A percentile compares a stretch with the other conserved stretches of the same genome.
Evolutionary conservation across 35 echinoderm and acorn worm species (phyloP).

Genomic region (Ptychodera flava): DNA sequence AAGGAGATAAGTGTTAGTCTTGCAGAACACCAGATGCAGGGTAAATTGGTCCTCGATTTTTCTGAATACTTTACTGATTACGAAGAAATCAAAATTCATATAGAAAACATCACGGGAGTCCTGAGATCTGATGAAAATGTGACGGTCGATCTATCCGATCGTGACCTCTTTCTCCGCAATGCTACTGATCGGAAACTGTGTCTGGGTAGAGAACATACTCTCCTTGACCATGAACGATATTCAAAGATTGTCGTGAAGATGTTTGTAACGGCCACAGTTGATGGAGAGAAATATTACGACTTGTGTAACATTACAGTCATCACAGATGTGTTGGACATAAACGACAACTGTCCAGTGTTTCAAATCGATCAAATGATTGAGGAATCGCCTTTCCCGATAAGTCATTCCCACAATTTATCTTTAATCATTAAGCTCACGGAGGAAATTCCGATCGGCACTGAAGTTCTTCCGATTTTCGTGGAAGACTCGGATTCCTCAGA

Average conservation of each 20-base stretch:
- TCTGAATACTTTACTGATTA: neutral
- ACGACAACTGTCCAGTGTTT: neutral
- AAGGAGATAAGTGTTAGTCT: neutral
- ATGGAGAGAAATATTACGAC: neutral
- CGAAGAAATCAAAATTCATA: neutral
- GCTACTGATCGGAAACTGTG: neutral
- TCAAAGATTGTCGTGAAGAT: neutral
- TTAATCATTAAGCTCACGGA: neutral
- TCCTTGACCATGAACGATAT: neutral
- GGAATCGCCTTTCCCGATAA: neutral
- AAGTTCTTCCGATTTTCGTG: neutral
- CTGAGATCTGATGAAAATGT: neutral
- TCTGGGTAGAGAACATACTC: neutral
- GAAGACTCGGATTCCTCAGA: neutral
- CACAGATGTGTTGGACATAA: neutral
- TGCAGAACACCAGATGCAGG: neutral
- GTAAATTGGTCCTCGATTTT: neutral
- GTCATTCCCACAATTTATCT: neutral
- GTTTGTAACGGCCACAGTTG: neutral
- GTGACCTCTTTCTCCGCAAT: neutral
- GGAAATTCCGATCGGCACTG: neutral
- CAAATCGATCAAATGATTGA: neutral
- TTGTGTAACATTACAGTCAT: neutral
- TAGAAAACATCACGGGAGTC: neutral
- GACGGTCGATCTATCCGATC: neutral